Percentiles rank a stretch among this genome's conserved stretches.
phyloP scores from a whole-genome alignment of 2,797 vertebrate species.

The Bradypus variegatus region DNA sequence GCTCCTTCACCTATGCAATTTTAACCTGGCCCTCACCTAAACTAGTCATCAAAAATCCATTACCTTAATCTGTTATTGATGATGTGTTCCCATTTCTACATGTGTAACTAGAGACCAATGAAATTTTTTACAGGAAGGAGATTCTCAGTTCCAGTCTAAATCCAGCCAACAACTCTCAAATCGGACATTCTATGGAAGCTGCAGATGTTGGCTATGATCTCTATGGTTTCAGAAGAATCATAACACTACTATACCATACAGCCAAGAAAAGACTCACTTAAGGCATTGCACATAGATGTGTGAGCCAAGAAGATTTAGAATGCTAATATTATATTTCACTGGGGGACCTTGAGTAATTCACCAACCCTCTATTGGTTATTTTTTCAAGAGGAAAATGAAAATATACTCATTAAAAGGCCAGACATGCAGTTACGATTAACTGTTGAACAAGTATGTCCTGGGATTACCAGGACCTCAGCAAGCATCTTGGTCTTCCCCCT shows the following conservation, averaged over 20 bases:
- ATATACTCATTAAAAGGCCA: constrained; percentile 36
- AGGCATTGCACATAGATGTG: not conserved
- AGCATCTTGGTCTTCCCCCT: constrained; percentile 8
- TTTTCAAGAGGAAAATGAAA: constrained; percentile 43
- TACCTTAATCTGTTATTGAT: constrained; percentile 23
- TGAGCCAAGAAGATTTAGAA: constrained; percentile 35
- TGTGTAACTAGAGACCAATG: constrained; percentile 13
- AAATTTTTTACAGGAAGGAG: constrained; percentile 35
- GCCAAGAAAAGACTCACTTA: constrained; percentile 13
- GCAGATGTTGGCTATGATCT: constrained; percentile 35
- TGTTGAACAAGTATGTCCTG: not conserved
- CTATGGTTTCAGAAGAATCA: constrained; percentile 1
- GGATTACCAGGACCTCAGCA: constrained; percentile 19
- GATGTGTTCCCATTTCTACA: constrained; percentile 30
- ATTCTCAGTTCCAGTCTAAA: constrained; percentile 1
- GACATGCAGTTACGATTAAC: constrained; percentile 20
- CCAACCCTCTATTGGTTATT: not conserved
- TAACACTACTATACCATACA: not conserved
- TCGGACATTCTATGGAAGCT: not conserved
- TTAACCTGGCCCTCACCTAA: constrained; percentile 1
- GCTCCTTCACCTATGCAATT: not conserved
- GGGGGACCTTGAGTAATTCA: constrained; percentile 29
- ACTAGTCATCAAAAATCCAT: constrained; percentile 13
- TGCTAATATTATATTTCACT: constrained; percentile 8
- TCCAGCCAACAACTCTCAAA: constrained; percentile 17